Evolutionary conservation across 2,113 vertebrate species (phyloP).

Genomic region (Oxyruncus cristatus): DNA sequence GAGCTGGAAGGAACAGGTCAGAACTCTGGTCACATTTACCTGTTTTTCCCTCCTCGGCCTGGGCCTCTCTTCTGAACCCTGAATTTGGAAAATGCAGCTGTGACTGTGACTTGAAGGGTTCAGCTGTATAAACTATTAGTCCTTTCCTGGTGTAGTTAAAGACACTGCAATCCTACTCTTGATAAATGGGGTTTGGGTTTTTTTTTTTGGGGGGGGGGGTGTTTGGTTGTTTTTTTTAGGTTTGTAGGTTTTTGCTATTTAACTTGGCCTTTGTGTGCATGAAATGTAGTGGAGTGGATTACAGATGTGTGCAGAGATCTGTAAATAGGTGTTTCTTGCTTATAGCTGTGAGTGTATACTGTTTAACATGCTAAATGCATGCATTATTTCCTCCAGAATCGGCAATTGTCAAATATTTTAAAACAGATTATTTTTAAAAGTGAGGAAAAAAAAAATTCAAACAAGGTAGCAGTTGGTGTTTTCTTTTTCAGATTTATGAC

Average conservation of each 20-base stretch:
- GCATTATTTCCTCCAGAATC: background rate
- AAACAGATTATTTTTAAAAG: background rate
- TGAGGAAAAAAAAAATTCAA: background rate
- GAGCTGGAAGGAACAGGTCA: background rate
- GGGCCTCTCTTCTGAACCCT: background rate
- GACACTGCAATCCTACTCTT: background rate
- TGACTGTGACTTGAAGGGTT: background rate
- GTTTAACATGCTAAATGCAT: constrained; percentile 5
- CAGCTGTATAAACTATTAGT: background rate
- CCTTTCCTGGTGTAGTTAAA: background rate
- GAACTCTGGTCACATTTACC: background rate
- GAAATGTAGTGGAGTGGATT: constrained; percentile 22
- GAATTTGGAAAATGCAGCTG: background rate
- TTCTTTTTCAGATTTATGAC: background rate
- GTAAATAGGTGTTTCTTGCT: constrained; percentile 35
- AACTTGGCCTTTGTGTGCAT: background rate
- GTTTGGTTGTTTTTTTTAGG: background rate
- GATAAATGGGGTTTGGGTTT: background rate
- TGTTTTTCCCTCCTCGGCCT: background rate
- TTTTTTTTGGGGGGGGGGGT: background rate
- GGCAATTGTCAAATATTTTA: background rate
- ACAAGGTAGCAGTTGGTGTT: background rate
- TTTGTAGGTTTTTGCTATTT: background rate
- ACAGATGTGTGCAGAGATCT: constrained; percentile 6
- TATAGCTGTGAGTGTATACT: background rate